Evolutionary conservation across 2,888 invertebrate genomes (phyloP).

Genomic region (Dryobota labecula): DNA sequence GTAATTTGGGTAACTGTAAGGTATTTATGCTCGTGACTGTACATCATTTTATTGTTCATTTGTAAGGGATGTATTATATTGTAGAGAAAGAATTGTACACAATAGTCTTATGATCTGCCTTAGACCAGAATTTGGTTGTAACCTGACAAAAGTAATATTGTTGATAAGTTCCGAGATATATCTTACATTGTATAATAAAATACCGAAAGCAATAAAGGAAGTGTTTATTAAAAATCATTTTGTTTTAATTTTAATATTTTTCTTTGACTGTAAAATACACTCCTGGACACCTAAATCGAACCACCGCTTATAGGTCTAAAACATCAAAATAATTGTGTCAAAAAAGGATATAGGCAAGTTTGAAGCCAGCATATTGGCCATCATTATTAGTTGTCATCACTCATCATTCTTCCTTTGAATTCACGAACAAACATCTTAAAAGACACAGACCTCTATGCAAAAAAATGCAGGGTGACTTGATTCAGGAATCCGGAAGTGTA

Average conservation of each 20-base stretch:
- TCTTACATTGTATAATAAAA: constrained; percentile 41
- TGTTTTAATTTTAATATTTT: constrained; percentile 5
- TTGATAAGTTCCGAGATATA: constrained; percentile 39
- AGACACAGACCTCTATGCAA: too few species aligned
- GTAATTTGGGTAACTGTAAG: background rate
- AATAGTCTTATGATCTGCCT: constrained; percentile 53
- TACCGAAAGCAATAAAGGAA: constrained; percentile 55
- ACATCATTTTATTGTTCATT: constrained; percentile 21
- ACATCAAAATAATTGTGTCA: too few species aligned
- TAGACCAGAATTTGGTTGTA: constrained; percentile 30
- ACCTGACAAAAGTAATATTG: constrained; percentile 45
- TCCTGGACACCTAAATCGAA: too few species aligned
- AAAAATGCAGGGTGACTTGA: too few species aligned
- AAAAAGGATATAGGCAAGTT: too few species aligned
- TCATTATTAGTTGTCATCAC: too few species aligned
- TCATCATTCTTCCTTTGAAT: too few species aligned
- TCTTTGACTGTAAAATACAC: background rate
- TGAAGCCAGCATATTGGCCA: too few species aligned
- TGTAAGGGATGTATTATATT: constrained; percentile 47
- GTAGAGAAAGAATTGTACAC: constrained; percentile 47
- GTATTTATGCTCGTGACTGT: background rate
- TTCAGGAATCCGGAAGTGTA: too few species aligned
- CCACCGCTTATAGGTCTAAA: too few species aligned
- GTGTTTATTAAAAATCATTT: constrained; percentile 19
- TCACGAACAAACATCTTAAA: too few species aligned